Evolutionary conservation across 2,888 invertebrate species (phyloP).

Genomic region (Sipunculus nudus): DNA sequence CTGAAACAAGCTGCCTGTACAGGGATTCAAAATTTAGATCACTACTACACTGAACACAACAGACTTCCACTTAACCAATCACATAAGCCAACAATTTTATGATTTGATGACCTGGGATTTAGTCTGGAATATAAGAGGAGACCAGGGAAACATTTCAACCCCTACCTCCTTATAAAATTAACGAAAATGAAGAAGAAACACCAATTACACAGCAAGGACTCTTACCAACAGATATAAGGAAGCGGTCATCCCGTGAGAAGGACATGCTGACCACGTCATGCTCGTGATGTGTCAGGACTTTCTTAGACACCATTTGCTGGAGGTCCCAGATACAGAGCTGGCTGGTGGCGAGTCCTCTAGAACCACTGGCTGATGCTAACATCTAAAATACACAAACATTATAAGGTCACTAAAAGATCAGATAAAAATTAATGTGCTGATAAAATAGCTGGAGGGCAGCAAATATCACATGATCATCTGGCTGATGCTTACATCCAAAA

Average conservation of each 20-base stretch:
- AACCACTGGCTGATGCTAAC: constrained; percentile 61
- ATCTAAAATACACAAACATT: constrained; percentile 47
- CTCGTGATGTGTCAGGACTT: constrained; percentile 54
- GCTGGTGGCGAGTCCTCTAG: constrained; percentile 49
- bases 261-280: constrained; percentile 56
- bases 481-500: too few species aligned
- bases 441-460: too few species aligned
- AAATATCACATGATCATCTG: too few species aligned
- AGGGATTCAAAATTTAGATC: neutral
- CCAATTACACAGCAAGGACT: too few species aligned
- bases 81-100: neutral
- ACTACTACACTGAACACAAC: too few species aligned
- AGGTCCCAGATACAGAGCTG: constrained; percentile 64
- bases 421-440: neutral
- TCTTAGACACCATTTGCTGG: constrained; percentile 37
- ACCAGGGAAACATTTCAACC: too few species aligned
- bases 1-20: neutral
- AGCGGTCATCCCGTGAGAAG: constrained; percentile 62
- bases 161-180: too few species aligned
- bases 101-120: too few species aligned
- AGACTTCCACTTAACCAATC: neutral
- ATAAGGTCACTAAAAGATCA: neutral
- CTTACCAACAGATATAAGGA: constrained; percentile 62
- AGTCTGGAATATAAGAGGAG: too few species aligned
- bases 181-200: too few species aligned